Conservation (phyloP, 2,888 invertebrate species). For the Meta bourneti region DNA sequence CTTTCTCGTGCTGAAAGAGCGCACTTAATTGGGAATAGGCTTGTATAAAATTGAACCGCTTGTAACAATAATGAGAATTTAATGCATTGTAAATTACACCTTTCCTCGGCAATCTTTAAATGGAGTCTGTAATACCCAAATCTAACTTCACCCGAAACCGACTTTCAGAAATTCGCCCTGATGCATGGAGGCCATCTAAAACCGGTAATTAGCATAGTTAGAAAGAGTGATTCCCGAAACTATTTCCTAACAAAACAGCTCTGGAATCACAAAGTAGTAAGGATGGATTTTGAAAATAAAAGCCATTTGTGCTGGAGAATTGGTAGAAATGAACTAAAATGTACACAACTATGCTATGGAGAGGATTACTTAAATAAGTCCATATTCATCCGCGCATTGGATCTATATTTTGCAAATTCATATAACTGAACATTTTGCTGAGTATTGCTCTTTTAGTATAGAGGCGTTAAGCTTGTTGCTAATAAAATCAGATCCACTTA, state of each 20-base stretch:
- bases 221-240: not conserved
- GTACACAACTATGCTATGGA: not conserved
- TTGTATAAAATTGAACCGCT: slow-evolving; percentile 65
- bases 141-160: slow-evolving; percentile 42
- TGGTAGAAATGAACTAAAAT: not conserved
- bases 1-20: slow-evolving; percentile 66
- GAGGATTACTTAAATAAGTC: not conserved
- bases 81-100: slow-evolving; percentile 70
- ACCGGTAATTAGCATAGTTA: slow-evolving; percentile 28
- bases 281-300: not conserved
- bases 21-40: slow-evolving; percentile 48
- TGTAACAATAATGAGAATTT: slow-evolving; percentile 73
- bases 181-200: slow-evolving; percentile 26
- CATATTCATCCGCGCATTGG: not conserved
- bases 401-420: not conserved
- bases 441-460: too few species aligned
- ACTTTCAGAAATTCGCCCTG: slow-evolving; percentile 30
- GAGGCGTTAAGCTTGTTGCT: too few species aligned
- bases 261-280: not conserved
- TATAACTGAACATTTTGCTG: not conserved
- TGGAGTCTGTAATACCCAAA: slow-evolving; percentile 20
- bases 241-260: not conserved
- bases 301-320: not conserved
- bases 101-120: slow-evolving; percentile 43
- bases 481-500: too few species aligned